Base-by-base conservation (phyloP, 2,888 invertebrate species). In the Aporophyla lueneburgensis region DNA sequence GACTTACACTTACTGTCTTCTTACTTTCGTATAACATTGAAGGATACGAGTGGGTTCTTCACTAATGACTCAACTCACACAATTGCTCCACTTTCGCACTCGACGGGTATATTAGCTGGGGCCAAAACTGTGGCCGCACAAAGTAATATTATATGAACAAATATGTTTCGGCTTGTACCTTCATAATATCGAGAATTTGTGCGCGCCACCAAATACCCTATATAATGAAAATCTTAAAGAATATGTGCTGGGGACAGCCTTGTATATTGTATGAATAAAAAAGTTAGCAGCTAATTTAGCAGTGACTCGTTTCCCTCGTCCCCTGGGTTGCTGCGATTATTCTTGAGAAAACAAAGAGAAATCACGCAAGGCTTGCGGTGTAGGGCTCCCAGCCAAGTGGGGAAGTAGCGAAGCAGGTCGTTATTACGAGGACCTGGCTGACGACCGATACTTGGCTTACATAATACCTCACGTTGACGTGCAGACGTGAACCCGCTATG, bases 271-370 rank as follows among this genome's bases (percentile, higher is more conserved):
- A 83, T 86, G 81, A 88, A 89, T 88, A 87, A 88, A 89, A 89
- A 88, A 88, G 87, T 91, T 89, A 56, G 81, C 78, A 87, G 86
- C 88, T 89, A 89, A 91, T 92, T 90, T 89, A 78, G 78, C 84
- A 80, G 88, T 84, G 87, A 84, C 78, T 84, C 86, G 86, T 89
- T 90, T 71, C 78, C 70, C 72, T 69, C 79, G 87, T 88, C 90
- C 88, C 86, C 69, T 76, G 88, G 85, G 89, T 59, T 78, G 71
- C 70, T 86, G 88, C 86, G 87, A 88, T 90, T 89, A 88, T 85
- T 90, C 89, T 88, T 88, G 85, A 87, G 88, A 89, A 90, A 90
- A 90, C 89, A 92, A 91, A 91, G 90, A 89, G 86, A 87, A 89
- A 89, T 90, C 89, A 87, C 88, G 83, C 83, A 86, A 87, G 83